These are phyloP conservation scores for Ctenicera cuprea DNA, from an alignment of 2,888 invertebrate genomes.

Conservation along the genomic window DNA sequence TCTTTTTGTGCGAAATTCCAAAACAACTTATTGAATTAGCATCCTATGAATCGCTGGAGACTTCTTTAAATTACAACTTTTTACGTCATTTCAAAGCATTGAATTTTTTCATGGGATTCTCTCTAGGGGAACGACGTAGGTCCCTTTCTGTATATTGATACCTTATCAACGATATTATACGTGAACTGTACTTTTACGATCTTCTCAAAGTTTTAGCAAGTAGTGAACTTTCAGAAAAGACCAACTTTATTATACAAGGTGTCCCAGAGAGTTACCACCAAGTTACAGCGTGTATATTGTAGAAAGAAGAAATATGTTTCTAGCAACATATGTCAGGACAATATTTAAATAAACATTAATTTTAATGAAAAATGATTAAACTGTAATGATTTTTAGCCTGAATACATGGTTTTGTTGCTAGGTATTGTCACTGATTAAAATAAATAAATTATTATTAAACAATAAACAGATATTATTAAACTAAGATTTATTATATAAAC, in stretches of 20 bases:
- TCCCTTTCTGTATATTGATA: neutral
- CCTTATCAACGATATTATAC: neutral
- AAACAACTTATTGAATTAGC: neutral
- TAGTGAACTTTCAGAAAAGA: neutral
- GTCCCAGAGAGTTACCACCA: neutral
- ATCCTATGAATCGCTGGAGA: too few relatives aligned
- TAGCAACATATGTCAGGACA: too few relatives aligned
- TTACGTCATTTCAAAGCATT: neutral
- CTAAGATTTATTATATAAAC: too few relatives aligned
- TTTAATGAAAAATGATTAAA: too few relatives aligned
- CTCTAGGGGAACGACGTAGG: neutral
- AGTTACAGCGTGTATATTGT: too few relatives aligned
- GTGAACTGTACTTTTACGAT: neutral
- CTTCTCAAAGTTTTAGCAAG: neutral
- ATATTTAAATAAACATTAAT: too few relatives aligned
- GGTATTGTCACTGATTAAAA: too few relatives aligned
- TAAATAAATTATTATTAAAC: too few relatives aligned
- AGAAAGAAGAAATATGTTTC: too few relatives aligned
- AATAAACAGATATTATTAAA: too few relatives aligned
- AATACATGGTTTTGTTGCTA: too few relatives aligned
- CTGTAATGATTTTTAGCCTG: too few relatives aligned
- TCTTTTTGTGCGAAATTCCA: neutral
- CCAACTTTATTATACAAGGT: neutral
- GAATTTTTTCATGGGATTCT: neutral
- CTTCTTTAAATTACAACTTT: neutral